Percentiles rank a stretch among this genome's conserved stretches.
These are phyloP conservation scores for Mesochorus sp. DNA, from an alignment of 2,888 invertebrate genomes.

Conservation along the genomic window DNA sequence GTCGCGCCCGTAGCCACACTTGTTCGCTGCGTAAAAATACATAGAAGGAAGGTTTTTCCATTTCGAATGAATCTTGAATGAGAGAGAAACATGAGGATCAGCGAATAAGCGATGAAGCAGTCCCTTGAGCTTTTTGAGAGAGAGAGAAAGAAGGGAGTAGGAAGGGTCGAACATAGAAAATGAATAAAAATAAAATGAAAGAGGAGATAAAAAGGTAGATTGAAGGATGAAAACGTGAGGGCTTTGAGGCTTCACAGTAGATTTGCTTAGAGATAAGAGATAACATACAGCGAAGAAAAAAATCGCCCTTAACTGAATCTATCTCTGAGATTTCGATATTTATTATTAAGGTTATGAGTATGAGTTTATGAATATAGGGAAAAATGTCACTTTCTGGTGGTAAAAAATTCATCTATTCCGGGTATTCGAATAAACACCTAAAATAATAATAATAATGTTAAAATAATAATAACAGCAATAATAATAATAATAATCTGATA, in stretches of 20 bases:
- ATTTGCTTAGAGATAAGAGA: constrained; percentile 1
- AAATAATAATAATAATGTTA: too few relatives aligned
- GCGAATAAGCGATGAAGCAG: background rate
- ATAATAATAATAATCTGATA: too few relatives aligned
- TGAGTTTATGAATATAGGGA: too few relatives aligned
- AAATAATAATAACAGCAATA: too few relatives aligned
- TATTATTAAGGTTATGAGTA: too few relatives aligned
- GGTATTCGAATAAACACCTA: too few relatives aligned
- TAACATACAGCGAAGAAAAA: constrained; percentile 1
- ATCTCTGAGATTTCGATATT: constrained; percentile 38
- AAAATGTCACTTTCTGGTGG: too few relatives aligned
- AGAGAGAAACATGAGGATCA: constrained; percentile 8
- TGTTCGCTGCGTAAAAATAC: constrained; percentile 19
- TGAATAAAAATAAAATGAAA: constrained; percentile 19
- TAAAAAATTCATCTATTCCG: too few relatives aligned
- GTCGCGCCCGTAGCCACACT: constrained; percentile 5
- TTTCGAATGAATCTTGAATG: background rate
- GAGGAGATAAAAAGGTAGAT: constrained; percentile 17
- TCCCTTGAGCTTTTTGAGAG: constrained; percentile 20
- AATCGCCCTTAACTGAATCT: constrained; percentile 66
- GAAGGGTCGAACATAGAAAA: constrained; percentile 1
- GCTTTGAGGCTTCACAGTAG: constrained; percentile 18
- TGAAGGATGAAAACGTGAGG: background rate
- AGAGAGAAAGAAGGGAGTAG: background rate
- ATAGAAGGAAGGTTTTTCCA: background rate